A percentile compares a stretch with the other conserved stretches of the same genome.
Conservation (phyloP, 2,797 vertebrate genomes). For the Erpetoichthys calabaricus region DNA sequence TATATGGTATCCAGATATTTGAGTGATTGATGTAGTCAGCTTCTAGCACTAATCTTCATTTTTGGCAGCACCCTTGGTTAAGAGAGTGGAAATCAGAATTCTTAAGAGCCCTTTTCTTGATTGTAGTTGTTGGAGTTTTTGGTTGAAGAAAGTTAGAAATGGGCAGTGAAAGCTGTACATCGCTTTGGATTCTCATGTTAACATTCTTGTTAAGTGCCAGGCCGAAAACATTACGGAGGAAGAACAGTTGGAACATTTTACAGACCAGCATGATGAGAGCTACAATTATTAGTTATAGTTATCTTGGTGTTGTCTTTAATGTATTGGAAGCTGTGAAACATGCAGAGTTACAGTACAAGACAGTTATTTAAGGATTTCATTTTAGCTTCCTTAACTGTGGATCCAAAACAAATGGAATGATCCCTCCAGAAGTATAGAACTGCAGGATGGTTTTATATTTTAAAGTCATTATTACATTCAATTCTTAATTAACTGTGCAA, state of each 20-base stretch:
- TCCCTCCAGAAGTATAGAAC: no score
- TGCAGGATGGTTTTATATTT: no score
- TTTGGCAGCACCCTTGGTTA: no score
- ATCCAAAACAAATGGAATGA: no score
- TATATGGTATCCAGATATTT: neutral
- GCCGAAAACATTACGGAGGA: conserved; percentile 17
- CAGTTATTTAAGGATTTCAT: neutral
- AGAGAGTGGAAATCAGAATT: neutral
- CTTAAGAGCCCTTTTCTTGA: conserved; percentile 1
- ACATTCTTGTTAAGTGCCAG: conserved; percentile 22
- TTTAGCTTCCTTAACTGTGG: no score
- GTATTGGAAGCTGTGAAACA: conserved; percentile 20
- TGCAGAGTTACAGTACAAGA: neutral
- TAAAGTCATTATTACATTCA: no score
- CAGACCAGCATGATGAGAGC: conserved; percentile 22
- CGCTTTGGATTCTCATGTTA: conserved; percentile 10
- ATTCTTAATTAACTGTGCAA: no score
- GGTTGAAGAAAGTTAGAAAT: conserved; percentile 10
- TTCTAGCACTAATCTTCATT: neutral
- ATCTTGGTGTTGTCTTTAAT: conserved; percentile 18
- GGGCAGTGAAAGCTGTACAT: conserved; percentile 16
- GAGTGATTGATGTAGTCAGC: neutral
- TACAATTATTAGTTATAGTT: conserved; percentile 22
- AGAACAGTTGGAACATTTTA: conserved; percentile 14
- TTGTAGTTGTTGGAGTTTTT: conserved; percentile 11